phyloP scores from a whole-genome alignment of 2,113 vertebrate genomes.

The Falcunculus frontatus region DNA sequence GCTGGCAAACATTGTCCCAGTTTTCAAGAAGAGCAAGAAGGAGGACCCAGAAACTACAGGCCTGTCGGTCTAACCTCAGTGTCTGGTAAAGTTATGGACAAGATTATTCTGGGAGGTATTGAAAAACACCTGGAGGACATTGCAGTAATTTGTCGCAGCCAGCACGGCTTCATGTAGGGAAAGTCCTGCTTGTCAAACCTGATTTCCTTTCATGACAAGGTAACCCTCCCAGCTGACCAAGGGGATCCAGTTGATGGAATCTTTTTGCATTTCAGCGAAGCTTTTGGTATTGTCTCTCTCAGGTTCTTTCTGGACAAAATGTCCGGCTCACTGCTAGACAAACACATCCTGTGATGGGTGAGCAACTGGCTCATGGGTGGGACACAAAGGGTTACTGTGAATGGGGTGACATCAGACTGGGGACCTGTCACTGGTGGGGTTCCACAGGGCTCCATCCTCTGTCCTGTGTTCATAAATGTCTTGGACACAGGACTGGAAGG shows the following conservation, averaged over 20 bases:
- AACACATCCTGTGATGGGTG: no score
- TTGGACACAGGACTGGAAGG: not conserved
- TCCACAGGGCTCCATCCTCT: not conserved
- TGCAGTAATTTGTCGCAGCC: not conserved
- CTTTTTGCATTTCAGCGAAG: not conserved
- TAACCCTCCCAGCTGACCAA: not conserved
- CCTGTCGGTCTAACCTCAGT: not conserved
- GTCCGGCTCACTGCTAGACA: not conserved
- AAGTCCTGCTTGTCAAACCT: not conserved
- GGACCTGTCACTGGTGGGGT: not conserved
- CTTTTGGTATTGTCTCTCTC: not conserved
- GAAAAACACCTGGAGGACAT: not conserved
- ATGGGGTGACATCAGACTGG: not conserved
- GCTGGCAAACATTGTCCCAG: not conserved
- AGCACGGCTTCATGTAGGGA: fast-evolving
- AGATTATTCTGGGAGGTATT: not conserved
- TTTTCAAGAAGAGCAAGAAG: not conserved
- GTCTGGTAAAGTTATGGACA: not conserved
- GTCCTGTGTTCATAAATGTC: not conserved
- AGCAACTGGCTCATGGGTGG: not conserved
- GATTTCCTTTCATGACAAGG: not conserved
- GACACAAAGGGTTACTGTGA: not conserved
- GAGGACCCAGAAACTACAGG: not conserved
- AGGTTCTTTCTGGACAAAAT: not conserved
- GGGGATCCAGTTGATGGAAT: not conserved